Conservation (phyloP, 2,888 invertebrate species). For the Eristalinus sepulchralis region DNA sequence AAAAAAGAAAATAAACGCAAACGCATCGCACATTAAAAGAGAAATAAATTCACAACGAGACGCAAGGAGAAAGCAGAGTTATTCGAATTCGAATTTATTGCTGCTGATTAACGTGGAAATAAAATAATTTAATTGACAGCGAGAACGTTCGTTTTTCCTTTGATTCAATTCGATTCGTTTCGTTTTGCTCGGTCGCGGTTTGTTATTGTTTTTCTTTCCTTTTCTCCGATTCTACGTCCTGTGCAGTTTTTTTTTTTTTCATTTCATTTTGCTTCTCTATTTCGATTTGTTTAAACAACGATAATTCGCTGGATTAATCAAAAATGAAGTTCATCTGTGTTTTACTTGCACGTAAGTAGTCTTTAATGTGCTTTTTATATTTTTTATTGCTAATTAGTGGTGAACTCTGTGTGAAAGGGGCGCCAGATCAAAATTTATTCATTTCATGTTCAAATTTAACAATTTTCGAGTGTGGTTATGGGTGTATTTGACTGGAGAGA, state of each 20-base stretch:
- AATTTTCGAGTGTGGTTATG: neutral
- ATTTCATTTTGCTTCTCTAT: neutral
- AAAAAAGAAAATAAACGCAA: slow-evolving; percentile 13
- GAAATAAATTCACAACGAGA: neutral
- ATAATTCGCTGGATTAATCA: slow-evolving; percentile 51
- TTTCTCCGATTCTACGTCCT: slow-evolving; percentile 8
- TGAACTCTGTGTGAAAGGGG: neutral
- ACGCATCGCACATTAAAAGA: slow-evolving; percentile 29
- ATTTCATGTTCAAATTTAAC: neutral
- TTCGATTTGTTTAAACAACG: neutral
- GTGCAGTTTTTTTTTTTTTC: slow-evolving; percentile 20
- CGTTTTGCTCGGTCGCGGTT: neutral
- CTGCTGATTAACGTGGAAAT: slow-evolving; percentile 60
- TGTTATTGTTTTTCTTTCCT: slow-evolving; percentile 12
- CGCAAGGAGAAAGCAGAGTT: neutral
- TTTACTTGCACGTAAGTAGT: slow-evolving; percentile 72
- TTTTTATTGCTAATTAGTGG: slow-evolving; percentile 7
- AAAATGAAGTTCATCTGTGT: slow-evolving; percentile 73
- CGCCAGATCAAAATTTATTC: neutral
- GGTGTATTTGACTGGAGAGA: too few relatives aligned
- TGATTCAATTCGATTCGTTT: neutral
- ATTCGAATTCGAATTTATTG: slow-evolving; percentile 40
- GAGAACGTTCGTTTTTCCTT: neutral
- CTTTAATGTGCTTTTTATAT: neutral
- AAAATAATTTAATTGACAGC: slow-evolving; percentile 55